Base-by-base conservation (phyloP, 2,113 vertebrate genomes). In the Ornithorhynchus anatinus region DNA sequence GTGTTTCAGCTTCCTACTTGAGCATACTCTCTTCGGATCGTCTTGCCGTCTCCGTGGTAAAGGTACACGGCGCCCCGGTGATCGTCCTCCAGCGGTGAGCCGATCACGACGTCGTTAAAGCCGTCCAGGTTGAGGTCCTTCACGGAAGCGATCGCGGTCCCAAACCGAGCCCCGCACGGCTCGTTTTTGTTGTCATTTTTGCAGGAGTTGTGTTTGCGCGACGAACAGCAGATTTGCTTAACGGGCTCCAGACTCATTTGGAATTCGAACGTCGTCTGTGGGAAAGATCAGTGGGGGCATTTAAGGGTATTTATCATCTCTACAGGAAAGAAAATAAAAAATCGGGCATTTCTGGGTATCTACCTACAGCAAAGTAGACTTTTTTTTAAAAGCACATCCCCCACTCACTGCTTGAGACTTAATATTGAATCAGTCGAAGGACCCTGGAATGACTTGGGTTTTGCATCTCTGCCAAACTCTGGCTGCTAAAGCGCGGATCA, bases 81-180 rank as follows among this genome's bases (percentile, higher is more conserved):
- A 78, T 99, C 96, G 25, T 96, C 95, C 71, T 99, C 97, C 25
- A 99, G 82, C 0, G 97, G 97, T 1, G 97, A 95, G 0, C 97
- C 97, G 22, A 99, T 96, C 25, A 95, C 96, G 14, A 99, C 81
- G 57, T 99, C 97, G 37, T 95, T 96, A 36, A 93, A 94, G 1
- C 95, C 95, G 6, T 99, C 97, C 20, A 97, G 94, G 84, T 99
- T 98, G 73, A 99, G 94, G 66, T 99, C 97, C 5, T 89, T 91
- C 15, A 98, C 94, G 0, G 96, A 93, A 12, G 96, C 96, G n/a
- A 99, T 96, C 0, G 97, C 95, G 0, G 96, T 99, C n/a, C 97
- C 97, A 0, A 99, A 99, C 5, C 97, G 96, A 1, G 96, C 93
- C 0, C 97, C 97, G 0, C 97, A 99, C 0, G 97, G 97, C 56